Evolutionary conservation across 2,888 invertebrate species (phyloP).

Genomic region (Pseudanteris insignis): DNA sequence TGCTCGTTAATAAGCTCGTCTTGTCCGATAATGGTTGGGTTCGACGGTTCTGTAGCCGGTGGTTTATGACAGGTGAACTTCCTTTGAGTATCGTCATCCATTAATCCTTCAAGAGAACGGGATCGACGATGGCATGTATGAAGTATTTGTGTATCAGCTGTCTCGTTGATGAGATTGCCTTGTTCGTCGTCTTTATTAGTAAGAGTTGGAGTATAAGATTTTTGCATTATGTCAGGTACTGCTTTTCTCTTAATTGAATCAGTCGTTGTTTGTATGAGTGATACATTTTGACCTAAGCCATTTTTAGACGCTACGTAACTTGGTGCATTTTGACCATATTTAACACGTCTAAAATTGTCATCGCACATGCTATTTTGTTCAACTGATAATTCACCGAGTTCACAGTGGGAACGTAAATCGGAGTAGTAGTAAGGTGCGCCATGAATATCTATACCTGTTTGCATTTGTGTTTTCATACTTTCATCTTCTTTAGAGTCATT

Average conservation of each 20-base stretch:
- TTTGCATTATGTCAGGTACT: background rate
- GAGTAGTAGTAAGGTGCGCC: slow-evolving; percentile 87
- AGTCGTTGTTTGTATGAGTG: slow-evolving; percentile 12
- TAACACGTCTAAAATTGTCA: slow-evolving; percentile 70
- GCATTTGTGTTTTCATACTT: slow-evolving; percentile 35
- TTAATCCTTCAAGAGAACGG: slow-evolving; percentile 71
- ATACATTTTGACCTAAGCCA: no score
- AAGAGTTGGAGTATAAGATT: background rate
- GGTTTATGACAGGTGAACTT: slow-evolving; percentile 48
- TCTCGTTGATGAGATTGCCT: slow-evolving; percentile 34
- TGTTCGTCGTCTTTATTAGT: slow-evolving; percentile 44
- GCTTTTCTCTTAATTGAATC: background rate
- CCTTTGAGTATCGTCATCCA: slow-evolving; percentile 67
- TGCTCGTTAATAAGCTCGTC: background rate
- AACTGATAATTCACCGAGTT: background rate
- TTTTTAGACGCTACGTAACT: no score
- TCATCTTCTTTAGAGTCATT: slow-evolving; percentile 45
- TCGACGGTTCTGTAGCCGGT: background rate
- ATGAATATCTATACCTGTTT: slow-evolving; percentile 69
- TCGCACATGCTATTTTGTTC: slow-evolving; percentile 55
- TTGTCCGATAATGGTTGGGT: background rate
- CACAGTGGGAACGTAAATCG: slow-evolving; percentile 69
- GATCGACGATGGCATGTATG: slow-evolving; percentile 67
- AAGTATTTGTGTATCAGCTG: slow-evolving; percentile 17
- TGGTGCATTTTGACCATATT: slow-evolving; percentile 43